These are phyloP conservation scores for Argyrosomus regius DNA, from an alignment of 2,797 vertebrate genomes.

Conservation along the genomic window DNA sequence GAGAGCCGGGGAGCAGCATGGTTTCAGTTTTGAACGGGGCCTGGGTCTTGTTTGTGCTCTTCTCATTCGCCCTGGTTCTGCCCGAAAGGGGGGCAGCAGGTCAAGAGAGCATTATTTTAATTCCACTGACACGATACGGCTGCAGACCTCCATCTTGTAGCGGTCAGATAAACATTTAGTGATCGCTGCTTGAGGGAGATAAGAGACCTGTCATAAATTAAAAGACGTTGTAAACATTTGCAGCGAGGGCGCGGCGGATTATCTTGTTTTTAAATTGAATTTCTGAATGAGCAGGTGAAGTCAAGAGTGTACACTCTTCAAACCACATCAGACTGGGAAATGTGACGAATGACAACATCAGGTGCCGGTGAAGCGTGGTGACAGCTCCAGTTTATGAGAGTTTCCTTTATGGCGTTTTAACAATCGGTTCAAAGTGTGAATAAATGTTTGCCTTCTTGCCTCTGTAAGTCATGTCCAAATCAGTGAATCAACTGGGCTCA, in stretches of 20 bases:
- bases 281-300: slow-evolving; percentile 27
- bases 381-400: slow-evolving; percentile 22
- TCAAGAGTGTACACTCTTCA: not conserved
- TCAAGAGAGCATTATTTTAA: slow-evolving; percentile 69
- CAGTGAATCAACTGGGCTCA: slow-evolving; percentile 63
- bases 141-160: slow-evolving; percentile 53
- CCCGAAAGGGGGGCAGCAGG: slow-evolving; percentile 40
- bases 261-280: slow-evolving; percentile 33
- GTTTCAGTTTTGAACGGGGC: slow-evolving; percentile 19
- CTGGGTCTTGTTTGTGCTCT: slow-evolving; percentile 35
- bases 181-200: slow-evolving; percentile 69
- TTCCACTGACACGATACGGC: slow-evolving; percentile 44
- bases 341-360: slow-evolving; percentile 12
- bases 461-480: slow-evolving; percentile 66
- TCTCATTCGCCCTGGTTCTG: slow-evolving; percentile 24
- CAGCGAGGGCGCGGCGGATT: slow-evolving; percentile 1
- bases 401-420: slow-evolving; percentile 43
- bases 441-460: slow-evolving; percentile 76
- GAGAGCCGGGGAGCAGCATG: not conserved
- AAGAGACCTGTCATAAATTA: slow-evolving; percentile 63
- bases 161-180: slow-evolving; percentile 60
- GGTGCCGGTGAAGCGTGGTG: not conserved
- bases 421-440: slow-evolving; percentile 69
- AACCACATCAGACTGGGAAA: not conserved
- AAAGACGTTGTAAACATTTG: slow-evolving; percentile 42